Evolutionary conservation across 2,888 invertebrate species (phyloP).

Genomic region (Oxytorus armatus): DNA sequence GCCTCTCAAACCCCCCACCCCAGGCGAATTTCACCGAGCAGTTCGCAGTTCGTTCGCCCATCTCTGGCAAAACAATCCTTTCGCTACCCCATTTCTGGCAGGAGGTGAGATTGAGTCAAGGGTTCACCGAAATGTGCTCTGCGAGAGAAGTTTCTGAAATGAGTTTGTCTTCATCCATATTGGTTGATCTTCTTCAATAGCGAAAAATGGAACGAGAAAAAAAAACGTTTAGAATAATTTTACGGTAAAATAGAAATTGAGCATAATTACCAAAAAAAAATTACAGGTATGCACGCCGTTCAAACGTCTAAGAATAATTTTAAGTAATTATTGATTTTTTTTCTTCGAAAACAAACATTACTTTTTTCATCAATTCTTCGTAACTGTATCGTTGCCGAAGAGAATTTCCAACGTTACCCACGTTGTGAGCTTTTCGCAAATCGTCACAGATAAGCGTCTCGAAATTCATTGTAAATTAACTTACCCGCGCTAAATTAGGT

Average conservation of each 20-base stretch:
- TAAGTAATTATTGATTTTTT: too few species aligned
- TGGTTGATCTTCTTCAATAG: background rate
- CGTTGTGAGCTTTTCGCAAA: too few species aligned
- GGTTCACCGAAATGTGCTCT: constrained; percentile 42
- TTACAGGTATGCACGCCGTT: too few species aligned
- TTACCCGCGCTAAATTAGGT: background rate
- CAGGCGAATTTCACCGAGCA: constrained; percentile 56
- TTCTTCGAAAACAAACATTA: too few species aligned
- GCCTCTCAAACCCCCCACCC: constrained; percentile 33
- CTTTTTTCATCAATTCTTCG: background rate
- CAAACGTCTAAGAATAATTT: too few species aligned
- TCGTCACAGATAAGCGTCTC: background rate
- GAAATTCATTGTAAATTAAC: background rate
- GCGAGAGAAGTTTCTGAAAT: background rate
- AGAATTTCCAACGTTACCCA: background rate
- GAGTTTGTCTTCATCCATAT: constrained; percentile 21
- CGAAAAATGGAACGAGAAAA: background rate
- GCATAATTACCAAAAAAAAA: background rate
- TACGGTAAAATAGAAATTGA: background rate
- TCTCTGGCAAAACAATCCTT: constrained; percentile 67
- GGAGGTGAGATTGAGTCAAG: constrained; percentile 36
- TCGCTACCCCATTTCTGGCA: constrained; percentile 58
- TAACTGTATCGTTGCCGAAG: background rate
- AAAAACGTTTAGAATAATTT: background rate
- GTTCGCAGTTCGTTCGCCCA: constrained; percentile 57